A percentile compares a stretch with the other conserved stretches of the same genome.
These are phyloP conservation scores for Cololabis saira DNA, from an alignment of 2,113 vertebrate genomes.

Conservation along the genomic window DNA sequence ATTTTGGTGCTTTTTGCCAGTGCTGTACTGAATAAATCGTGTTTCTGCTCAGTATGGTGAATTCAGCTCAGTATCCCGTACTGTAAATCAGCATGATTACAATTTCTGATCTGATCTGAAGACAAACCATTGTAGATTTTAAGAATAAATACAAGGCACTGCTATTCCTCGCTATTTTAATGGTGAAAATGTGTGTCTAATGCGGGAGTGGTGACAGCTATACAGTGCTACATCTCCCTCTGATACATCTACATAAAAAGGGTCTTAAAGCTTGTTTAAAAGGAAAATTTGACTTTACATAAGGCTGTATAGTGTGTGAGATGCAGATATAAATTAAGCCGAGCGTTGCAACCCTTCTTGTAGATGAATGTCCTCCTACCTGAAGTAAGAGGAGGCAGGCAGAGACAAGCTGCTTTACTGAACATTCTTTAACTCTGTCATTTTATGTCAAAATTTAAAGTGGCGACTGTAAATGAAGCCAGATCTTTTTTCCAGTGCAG, in stretches of 20 bases:
- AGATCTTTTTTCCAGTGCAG: no score
- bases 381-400: constrained; percentile 35
- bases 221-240: constrained; percentile 17
- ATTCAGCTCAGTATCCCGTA: constrained; percentile 12
- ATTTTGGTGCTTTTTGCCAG: no score
- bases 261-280: constrained; percentile 16
- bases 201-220: constrained; percentile 18
- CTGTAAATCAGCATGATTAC: constrained; percentile 40
- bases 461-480: background rate
- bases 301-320: constrained; percentile 30
- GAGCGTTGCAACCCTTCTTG: constrained; percentile 10
- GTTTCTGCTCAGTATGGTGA: constrained; percentile 25
- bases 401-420: constrained; percentile 25
- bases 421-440: background rate
- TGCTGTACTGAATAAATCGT: constrained; percentile 50
- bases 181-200: constrained; percentile 17
- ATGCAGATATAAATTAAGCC: constrained; percentile 24
- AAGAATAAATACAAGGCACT: no score
- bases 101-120: constrained; percentile 40
- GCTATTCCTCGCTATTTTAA: constrained; percentile 1
- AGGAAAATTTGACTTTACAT: constrained; percentile 37
- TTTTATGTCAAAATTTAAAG: background rate
- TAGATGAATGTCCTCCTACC: constrained; percentile 35
- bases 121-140: background rate
- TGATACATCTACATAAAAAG: constrained; percentile 19